Evolutionary conservation across 2,797 vertebrate species (phyloP).

Genomic region (Notoglanidium macrostoma): DNA sequence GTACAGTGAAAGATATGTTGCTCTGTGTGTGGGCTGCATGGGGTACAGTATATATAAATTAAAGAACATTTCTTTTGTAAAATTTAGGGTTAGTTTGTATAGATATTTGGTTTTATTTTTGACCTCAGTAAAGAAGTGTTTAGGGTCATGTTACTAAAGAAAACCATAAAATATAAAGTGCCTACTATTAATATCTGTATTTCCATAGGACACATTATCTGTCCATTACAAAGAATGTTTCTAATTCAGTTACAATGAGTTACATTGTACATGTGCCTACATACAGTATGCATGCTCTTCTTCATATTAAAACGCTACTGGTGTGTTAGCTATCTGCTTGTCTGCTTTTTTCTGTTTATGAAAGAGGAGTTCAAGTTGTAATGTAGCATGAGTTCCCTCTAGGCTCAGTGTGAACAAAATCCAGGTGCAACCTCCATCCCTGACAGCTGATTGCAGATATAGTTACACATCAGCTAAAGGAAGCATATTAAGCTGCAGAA

Average conservation of each 20-base stretch:
- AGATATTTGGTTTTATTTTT: background rate
- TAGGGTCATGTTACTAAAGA: background rate
- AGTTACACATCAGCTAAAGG: background rate
- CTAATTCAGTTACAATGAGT: background rate
- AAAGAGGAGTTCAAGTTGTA: background rate
- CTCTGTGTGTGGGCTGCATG: too few species aligned
- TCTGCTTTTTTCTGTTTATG: background rate
- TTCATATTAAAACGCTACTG: background rate
- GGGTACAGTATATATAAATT: background rate
- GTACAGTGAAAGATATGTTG: too few species aligned
- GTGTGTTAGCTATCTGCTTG: background rate
- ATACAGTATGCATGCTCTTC: background rate
- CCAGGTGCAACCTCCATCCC: background rate
- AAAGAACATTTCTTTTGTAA: background rate
- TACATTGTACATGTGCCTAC: background rate
- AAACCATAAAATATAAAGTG: background rate
- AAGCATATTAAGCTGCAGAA: background rate
- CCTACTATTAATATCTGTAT: background rate
- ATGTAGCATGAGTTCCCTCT: background rate
- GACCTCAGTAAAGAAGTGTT: background rate
- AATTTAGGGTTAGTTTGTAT: background rate
- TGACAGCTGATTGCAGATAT: background rate
- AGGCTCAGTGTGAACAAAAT: background rate
- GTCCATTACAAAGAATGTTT: background rate
- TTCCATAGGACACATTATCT: background rate